These are phyloP conservation scores for Acanthosepion pharaonis DNA, from an alignment of 2,888 invertebrate genomes.

Conservation along the genomic window DNA sequence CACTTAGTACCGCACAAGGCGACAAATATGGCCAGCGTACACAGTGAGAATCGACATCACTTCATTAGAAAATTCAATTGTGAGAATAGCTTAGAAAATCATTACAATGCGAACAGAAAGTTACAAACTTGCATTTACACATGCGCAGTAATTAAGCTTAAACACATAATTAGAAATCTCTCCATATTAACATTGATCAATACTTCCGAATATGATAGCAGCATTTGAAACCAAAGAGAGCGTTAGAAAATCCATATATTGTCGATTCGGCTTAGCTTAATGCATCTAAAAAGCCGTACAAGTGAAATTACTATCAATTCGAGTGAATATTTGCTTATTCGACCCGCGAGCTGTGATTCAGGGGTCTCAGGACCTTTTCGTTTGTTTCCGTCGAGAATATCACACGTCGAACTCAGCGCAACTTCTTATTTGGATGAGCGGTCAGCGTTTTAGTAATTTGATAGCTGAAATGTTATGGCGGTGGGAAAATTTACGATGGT, in stretches of 20 bases:
- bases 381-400: neutral
- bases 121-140: neutral
- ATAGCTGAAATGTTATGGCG: neutral
- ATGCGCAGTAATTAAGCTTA: neutral
- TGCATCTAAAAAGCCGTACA: neutral
- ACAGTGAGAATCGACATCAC: no score
- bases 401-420: neutral
- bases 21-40: no score
- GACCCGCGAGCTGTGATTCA: neutral
- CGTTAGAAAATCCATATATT: rapidly evolving
- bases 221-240: neutral
- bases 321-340: neutral
- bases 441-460: neutral
- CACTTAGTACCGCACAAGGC: no score
- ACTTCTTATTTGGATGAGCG: neutral
- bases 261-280: neutral
- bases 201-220: neutral
- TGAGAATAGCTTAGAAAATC: neutral
- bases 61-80: no score
- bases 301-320: neutral
- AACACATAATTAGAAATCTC: neutral
- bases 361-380: neutral
- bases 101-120: neutral
- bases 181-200: neutral
- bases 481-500: neutral